A percentile compares a stretch with the other conserved stretches of the same genome.
phyloP scores from a whole-genome alignment of 1,140 invertebrate species.

The Callitettix versicolor region DNA sequence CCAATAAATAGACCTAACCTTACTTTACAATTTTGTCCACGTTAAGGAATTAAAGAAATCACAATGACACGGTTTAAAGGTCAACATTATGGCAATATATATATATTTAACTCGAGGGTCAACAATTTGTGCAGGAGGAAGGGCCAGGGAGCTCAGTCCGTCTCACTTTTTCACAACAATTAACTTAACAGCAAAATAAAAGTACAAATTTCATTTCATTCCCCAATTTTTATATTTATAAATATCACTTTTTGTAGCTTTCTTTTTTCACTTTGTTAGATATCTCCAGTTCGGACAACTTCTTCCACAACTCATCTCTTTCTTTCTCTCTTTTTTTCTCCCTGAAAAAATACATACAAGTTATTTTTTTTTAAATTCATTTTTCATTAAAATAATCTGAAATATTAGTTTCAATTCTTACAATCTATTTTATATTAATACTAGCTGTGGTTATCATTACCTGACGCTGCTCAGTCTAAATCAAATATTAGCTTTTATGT shows the following conservation, averaged over 20 bases:
- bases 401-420: not conserved
- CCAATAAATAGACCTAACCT: no score
- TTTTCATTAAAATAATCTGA: not conserved
- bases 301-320: constrained; percentile 89
- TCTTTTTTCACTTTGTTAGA: constrained; percentile 30
- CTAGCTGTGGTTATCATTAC: no score
- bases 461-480: no score
- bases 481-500: no score
- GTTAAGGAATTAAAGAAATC: not conserved
- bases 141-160: no score
- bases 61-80: not conserved
- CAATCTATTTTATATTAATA: no score
- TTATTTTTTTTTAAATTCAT: not conserved
- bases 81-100: constrained; percentile 13
- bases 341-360: constrained; percentile 42
- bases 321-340: constrained; percentile 91
- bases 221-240: constrained; percentile 13
- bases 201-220: constrained; percentile 8
- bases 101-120: constrained; percentile 6
- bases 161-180: not conserved
- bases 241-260: constrained; percentile 18
- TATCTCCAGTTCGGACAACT: constrained; percentile 71
- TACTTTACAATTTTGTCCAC: no score
- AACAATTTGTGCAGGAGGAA: constrained; percentile 4
- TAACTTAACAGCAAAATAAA: constrained; percentile 8